Evolutionary conservation across 2,797 vertebrate genomes (phyloP).

Genomic region (Dallia pectoralis): DNA sequence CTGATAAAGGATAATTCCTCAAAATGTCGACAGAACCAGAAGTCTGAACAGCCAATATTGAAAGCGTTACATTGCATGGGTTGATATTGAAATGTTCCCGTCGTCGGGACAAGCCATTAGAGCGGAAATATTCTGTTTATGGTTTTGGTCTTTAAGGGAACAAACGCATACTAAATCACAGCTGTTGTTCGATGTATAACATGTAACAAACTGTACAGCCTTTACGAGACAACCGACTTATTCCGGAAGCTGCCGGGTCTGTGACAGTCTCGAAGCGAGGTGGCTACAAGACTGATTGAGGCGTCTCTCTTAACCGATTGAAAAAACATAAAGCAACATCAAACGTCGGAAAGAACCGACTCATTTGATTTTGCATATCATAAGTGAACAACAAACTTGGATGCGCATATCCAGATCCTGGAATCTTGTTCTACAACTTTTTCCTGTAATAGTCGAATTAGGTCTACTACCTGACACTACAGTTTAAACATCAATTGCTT

Average conservation of each 20-base stretch:
- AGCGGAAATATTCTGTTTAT: no score
- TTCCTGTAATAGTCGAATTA: neutral
- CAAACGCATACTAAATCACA: neutral
- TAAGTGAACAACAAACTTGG: no score
- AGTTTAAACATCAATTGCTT: neutral
- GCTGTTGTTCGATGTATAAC: neutral
- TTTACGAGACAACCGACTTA: neutral
- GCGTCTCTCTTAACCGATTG: no score
- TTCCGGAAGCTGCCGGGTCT: no score
- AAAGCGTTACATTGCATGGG: slow-evolving; percentile 14
- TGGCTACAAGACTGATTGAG: no score
- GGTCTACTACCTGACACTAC: neutral
- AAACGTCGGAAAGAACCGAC: no score
- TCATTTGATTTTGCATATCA: no score
- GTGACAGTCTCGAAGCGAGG: no score
- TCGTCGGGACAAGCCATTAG: slow-evolving; percentile 2
- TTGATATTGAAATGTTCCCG: slow-evolving; percentile 3
- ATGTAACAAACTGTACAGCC: neutral
- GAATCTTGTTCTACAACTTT: no score
- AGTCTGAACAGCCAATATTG: neutral
- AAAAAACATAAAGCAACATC: no score
- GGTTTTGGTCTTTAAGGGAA: neutral
- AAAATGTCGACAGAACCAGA: slow-evolving; percentile 9
- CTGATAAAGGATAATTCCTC: neutral
- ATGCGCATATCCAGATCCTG: no score